Conservation (phyloP, 2,888 invertebrate genomes). For the Epirrhoe tristata region DNA sequence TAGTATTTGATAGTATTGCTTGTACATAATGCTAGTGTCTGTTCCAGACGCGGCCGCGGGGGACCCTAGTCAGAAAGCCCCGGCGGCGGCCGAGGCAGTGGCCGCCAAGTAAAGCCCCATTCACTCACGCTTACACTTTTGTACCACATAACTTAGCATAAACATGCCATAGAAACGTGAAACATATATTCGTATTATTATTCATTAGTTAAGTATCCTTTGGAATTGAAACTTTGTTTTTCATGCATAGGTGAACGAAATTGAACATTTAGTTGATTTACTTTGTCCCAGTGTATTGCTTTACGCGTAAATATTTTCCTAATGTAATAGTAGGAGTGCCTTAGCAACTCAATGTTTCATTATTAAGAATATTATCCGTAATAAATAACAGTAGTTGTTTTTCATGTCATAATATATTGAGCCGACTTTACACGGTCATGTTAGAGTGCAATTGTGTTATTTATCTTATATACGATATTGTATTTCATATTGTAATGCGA, state of each 20-base stretch:
- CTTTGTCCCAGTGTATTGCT: conserved; percentile 60
- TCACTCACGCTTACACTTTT: conserved; percentile 64
- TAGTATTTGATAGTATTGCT: neutral
- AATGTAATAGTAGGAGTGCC: conserved; percentile 81
- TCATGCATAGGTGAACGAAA: conserved; percentile 72
- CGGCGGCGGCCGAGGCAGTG: conserved; percentile 53
- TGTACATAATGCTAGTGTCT: neutral
- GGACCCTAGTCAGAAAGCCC: conserved; percentile 65
- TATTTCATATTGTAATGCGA: conserved; percentile 46
- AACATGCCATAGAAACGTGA: conserved; percentile 75
- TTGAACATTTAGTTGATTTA: conserved; percentile 59
- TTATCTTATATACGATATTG: conserved; percentile 46
- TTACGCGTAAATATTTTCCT: conserved; percentile 71
- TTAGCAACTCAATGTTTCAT: conserved; percentile 80
- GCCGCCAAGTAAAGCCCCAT: conserved; percentile 65
- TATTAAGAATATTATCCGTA: conserved; percentile 56
- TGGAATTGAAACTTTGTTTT: conserved; percentile 78
- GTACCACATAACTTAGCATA: conserved; percentile 65
- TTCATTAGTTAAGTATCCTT: conserved; percentile 74
- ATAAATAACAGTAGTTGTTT: conserved; percentile 45
- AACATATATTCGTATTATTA: conserved; percentile 82
- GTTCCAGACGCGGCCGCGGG: conserved; percentile 61
- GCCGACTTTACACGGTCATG: conserved; percentile 46
- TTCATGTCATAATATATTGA: conserved; percentile 49
- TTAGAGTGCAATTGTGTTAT: conserved; percentile 49